Conservation (phyloP, 2,888 invertebrate genomes). For the Scaeva pyrastri region DNA sequence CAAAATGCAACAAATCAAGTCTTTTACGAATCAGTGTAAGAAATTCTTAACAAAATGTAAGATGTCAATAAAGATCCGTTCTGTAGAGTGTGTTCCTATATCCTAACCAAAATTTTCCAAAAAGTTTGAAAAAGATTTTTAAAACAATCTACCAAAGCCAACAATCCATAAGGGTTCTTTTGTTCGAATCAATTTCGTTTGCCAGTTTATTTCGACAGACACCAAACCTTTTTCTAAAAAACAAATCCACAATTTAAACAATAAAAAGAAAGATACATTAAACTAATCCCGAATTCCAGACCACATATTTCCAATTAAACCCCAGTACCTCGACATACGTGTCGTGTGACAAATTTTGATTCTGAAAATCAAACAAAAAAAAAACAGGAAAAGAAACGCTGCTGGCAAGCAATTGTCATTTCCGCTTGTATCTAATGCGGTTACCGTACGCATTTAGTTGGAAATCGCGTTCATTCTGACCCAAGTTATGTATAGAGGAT, state of each 20-base stretch:
- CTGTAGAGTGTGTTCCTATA: too few relatives aligned
- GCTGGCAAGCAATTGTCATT: constrained; percentile 22
- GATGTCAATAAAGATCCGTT: too few relatives aligned
- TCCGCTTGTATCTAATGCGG: constrained; percentile 28
- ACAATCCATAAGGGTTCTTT: too few relatives aligned
- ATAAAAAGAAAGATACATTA: neutral
- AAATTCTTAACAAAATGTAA: too few relatives aligned
- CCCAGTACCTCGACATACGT: neutral
- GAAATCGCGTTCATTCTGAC: constrained; percentile 10
- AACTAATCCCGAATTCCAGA: neutral
- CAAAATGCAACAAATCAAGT: too few relatives aligned
- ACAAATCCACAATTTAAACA: neutral
- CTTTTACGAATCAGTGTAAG: too few relatives aligned
- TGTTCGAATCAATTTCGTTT: too few relatives aligned
- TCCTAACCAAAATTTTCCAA: too few relatives aligned
- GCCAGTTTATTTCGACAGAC: neutral
- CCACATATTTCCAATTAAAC: constrained; percentile 13
- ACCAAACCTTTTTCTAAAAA: too few relatives aligned
- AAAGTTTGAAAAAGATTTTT: too few relatives aligned
- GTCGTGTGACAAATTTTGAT: neutral
- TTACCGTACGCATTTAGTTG: constrained; percentile 46
- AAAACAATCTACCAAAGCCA: too few relatives aligned
- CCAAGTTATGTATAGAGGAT: neutral
- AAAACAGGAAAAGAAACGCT: neutral
- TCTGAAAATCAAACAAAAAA: neutral